Conservation (phyloP, 2,888 invertebrate genomes). For the Zaprionus obscuricornis region DNA sequence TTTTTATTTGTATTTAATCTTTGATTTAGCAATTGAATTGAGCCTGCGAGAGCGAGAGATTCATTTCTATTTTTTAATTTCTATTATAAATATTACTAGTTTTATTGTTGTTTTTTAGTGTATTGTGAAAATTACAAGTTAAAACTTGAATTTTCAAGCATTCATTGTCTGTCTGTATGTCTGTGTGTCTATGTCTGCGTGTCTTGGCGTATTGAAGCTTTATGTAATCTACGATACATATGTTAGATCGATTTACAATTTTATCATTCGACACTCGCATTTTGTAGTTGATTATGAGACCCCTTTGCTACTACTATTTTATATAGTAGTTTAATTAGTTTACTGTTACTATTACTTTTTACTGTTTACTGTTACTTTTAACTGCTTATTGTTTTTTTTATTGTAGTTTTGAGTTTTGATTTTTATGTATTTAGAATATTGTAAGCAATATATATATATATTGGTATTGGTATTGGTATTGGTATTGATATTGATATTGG, state of each 20-base stretch:
- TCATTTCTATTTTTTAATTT: not conserved
- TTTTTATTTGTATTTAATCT: not conserved
- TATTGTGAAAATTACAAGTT: too few relatives aligned
- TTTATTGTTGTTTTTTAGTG: not conserved
- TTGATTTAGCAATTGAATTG: slow-evolving; percentile 4
- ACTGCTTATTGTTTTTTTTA: not conserved
- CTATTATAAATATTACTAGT: not conserved
- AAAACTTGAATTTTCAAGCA: not conserved
- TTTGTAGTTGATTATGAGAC: slow-evolving; percentile 6
- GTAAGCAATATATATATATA: too few relatives aligned
- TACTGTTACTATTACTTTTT: slow-evolving; percentile 15
- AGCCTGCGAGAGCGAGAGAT: not conserved
- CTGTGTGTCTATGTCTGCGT: too few relatives aligned
- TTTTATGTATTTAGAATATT: too few relatives aligned
- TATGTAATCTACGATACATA: too few relatives aligned
- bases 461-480: slow-evolving; percentile 10
- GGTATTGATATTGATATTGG: slow-evolving; percentile 9
- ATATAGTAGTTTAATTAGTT: slow-evolving; percentile 30
- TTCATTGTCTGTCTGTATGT: slow-evolving; percentile 8
- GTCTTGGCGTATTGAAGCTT: not conserved
- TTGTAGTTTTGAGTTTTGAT: slow-evolving; percentile 28
- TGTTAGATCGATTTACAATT: too few relatives aligned
- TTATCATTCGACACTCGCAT: too few relatives aligned
- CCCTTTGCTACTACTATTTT: slow-evolving; percentile 3
- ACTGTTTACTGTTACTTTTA: not conserved